These are phyloP conservation scores for Lasioglossum pauxillum DNA, from an alignment of 2,888 invertebrate genomes.

Conservation along the genomic window DNA sequence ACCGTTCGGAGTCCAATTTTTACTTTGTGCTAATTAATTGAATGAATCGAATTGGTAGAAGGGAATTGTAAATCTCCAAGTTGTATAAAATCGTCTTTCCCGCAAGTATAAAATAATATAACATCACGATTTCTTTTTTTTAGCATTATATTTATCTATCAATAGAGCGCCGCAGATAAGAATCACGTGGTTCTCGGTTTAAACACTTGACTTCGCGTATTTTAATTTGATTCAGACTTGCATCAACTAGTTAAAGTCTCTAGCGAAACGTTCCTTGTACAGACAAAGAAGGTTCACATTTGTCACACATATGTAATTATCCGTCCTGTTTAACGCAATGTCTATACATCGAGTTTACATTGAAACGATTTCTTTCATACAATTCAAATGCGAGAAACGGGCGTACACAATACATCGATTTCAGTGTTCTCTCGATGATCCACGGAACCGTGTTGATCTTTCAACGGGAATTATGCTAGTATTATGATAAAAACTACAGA, in stretches of 20 bases:
- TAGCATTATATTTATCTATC: background rate
- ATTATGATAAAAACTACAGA: too few relatives aligned
- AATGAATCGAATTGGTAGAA: background rate
- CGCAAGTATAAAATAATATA: background rate
- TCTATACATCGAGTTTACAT: too few relatives aligned
- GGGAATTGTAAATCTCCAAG: background rate
- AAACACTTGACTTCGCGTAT: background rate
- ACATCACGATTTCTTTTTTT: background rate
- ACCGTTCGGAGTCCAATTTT: background rate
- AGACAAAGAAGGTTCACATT: too few relatives aligned
- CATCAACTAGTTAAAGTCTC: too few relatives aligned
- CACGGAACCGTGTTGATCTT: too few relatives aligned
- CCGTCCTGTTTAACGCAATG: background rate
- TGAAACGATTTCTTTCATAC: too few relatives aligned
- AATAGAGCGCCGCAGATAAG: background rate
- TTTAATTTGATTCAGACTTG: too few relatives aligned
- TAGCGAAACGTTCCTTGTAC: too few relatives aligned
- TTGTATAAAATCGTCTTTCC: background rate
- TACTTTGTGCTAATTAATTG: background rate
- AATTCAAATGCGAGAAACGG: too few relatives aligned
- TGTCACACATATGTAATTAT: background rate
- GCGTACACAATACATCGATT: too few relatives aligned
- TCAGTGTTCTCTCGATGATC: too few relatives aligned
- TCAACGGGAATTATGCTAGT: too few relatives aligned
- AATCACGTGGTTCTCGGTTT: background rate